A percentile compares a stretch with the other conserved stretches of the same genome.
These are phyloP conservation scores for Macrotrachela quadricornifera DNA, from an alignment of 1,140 invertebrate species.

Conservation along the genomic window DNA sequence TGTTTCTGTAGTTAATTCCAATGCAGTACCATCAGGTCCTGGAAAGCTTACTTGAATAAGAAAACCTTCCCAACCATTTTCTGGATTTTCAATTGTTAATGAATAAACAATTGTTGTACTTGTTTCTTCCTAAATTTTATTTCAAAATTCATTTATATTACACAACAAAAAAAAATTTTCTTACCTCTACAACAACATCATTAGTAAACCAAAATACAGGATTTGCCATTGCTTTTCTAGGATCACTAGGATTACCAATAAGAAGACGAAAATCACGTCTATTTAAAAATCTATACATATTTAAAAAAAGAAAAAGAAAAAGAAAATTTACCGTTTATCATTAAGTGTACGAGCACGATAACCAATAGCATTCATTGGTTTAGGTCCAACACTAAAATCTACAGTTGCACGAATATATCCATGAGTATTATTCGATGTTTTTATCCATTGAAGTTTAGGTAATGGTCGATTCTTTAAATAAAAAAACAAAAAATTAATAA, in stretches of 20 bases:
- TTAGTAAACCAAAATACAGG: constrained; percentile 12
- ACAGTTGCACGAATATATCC: constrained; percentile 1
- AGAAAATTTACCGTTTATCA: not conserved
- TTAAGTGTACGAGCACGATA: constrained; percentile 3
- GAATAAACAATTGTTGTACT: constrained; percentile 11
- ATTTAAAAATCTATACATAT: not conserved
- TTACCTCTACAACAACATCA: no score
- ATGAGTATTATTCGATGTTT: constrained; percentile 2
- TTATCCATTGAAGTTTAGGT: constrained; percentile 4
- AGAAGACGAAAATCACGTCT: constrained; percentile 18
- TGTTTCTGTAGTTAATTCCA: constrained; percentile 18
- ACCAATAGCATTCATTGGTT: not conserved
- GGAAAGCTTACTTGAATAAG: constrained; percentile 17
- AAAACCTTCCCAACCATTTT: constrained; percentile 15
- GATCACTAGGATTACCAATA: constrained; percentile 14
- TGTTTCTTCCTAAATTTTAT: not conserved
- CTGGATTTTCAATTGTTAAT: constrained; percentile 14
- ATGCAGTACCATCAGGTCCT: constrained; percentile 13
- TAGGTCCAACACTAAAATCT: not conserved
- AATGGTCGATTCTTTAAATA: not conserved
- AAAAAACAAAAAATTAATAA: not conserved
- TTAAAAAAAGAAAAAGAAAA: not conserved
- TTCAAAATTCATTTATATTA: no score
- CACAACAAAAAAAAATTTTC: no score
- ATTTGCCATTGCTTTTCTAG: constrained; percentile 14